These are phyloP conservation scores for Grapholita molesta DNA, from an alignment of 1,140 invertebrate species.

Conservation along the genomic window DNA sequence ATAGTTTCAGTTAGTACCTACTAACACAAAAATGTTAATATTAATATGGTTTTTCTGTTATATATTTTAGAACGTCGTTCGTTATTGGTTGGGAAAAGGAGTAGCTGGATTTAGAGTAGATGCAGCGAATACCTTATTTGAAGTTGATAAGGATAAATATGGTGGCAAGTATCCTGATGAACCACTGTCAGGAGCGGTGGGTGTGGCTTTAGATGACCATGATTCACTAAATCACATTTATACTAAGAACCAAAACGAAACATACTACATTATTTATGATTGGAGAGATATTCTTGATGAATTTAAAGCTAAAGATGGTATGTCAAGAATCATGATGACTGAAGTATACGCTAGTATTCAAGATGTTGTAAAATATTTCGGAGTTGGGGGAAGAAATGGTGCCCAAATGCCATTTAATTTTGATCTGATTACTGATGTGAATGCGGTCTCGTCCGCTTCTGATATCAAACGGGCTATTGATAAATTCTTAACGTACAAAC, in stretches of 20 bases:
- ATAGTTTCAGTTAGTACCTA: no score
- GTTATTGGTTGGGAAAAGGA: constrained; percentile 87
- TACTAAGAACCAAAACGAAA: constrained; percentile 80
- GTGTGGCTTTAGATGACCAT: constrained; percentile 75
- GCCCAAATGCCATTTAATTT: constrained; percentile 85
- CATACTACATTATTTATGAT: constrained; percentile 80
- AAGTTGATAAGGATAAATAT: constrained; percentile 80
- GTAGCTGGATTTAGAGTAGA: constrained; percentile 88
- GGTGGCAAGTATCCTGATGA: constrained; percentile 79
- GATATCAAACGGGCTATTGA: constrained; percentile 77
- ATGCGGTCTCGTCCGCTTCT: constrained; percentile 72
- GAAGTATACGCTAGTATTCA: constrained; percentile 80
- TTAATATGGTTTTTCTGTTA: no score
- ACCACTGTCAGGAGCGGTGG: constrained; percentile 67
- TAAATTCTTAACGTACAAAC: constrained; percentile 80
- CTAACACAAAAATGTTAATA: no score
- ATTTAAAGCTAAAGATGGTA: constrained; percentile 63
- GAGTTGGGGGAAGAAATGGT: constrained; percentile 69
- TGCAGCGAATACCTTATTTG: constrained; percentile 80
- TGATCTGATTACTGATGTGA: constrained; percentile 78
- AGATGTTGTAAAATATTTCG: constrained; percentile 80
- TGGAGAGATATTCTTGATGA: constrained; percentile 82
- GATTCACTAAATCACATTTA: constrained; percentile 81
- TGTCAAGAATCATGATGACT: constrained; percentile 80
- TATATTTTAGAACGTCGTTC: constrained; percentile 79